Conservation (phyloP, 1,140 invertebrate species). For the Pogonomyrmex californicus region DNA sequence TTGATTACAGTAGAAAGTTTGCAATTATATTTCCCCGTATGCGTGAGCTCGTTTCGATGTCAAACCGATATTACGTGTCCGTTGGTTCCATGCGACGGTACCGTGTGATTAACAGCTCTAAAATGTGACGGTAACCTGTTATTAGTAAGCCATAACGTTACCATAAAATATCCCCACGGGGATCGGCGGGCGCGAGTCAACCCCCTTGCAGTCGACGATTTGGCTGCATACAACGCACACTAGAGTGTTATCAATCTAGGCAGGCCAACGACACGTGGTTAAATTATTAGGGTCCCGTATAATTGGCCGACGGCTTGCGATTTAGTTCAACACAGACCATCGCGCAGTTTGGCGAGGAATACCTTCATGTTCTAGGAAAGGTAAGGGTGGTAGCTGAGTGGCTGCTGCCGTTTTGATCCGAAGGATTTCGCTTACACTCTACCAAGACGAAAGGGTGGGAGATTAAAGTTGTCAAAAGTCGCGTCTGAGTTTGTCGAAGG, state of each 20-base stretch:
- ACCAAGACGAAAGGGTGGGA: conserved; percentile 7
- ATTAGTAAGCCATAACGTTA: conserved; percentile 81
- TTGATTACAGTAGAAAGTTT: background rate
- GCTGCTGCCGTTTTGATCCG: conserved; percentile 32
- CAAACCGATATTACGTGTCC: conserved; percentile 63
- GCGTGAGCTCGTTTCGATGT: conserved; percentile 29
- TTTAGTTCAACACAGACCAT: conserved; percentile 59
- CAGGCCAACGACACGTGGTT: conserved; percentile 75
- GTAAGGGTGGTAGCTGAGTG: background rate
- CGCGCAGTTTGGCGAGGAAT: conserved; percentile 54
- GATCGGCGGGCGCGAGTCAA: conserved; percentile 57
- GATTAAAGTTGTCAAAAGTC: conserved; percentile 62
- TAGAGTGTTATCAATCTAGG: conserved; percentile 79
- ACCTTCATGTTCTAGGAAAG: conserved; percentile 49
- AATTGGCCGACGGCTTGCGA: conserved; percentile 82
- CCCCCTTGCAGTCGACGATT: conserved; percentile 12
- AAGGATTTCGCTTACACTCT: conserved; percentile 31
- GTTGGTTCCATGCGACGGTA: conserved; percentile 31
- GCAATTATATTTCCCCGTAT: conserved; percentile 41
- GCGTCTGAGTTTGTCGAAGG: conserved; percentile 51
- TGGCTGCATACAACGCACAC: conserved; percentile 50
- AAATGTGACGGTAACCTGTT: conserved; percentile 78
- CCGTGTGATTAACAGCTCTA: conserved; percentile 74
- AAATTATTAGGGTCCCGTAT: conserved; percentile 83
- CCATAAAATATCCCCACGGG: conserved; percentile 77